Conservation (phyloP, 2,797 vertebrate species). For the Benthosema pterotum region DNA sequence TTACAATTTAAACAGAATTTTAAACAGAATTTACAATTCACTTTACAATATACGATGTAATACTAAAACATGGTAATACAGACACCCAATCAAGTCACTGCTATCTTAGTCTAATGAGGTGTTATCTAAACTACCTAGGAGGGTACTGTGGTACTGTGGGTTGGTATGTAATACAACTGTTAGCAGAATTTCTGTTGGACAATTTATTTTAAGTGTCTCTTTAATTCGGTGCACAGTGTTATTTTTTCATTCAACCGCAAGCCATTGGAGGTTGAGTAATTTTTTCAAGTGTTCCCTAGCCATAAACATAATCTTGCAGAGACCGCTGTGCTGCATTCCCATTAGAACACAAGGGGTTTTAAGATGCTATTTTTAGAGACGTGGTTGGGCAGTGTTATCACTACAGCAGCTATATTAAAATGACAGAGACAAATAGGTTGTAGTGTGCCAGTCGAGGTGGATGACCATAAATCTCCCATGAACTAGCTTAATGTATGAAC, state of each 20-base stretch:
- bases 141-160: too few species aligned
- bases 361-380: slow-evolving; percentile 61
- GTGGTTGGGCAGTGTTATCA: slow-evolving; percentile 28
- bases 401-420: slow-evolving; percentile 46
- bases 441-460: slow-evolving; percentile 20
- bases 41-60: too few species aligned
- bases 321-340: slow-evolving; percentile 43
- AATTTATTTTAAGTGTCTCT: too few species aligned
- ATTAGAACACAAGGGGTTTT: slow-evolving; percentile 60
- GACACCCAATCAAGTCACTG: too few species aligned
- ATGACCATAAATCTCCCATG: slow-evolving; percentile 2
- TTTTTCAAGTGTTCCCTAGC: slow-evolving; percentile 30
- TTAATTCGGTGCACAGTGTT: too few species aligned
- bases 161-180: too few species aligned
- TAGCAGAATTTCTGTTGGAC: too few species aligned
- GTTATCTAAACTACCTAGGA: too few species aligned
- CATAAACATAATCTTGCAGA: slow-evolving; percentile 56
- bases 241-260: slow-evolving; percentile 5
- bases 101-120: too few species aligned
- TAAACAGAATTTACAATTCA: too few species aligned
- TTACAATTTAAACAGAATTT: too few species aligned
- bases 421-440: slow-evolving; percentile 29
- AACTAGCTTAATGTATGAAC: not conserved
- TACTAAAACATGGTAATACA: too few species aligned
- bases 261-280: slow-evolving; percentile 38